A percentile compares a stretch with the other conserved stretches of the same genome.
Evolutionary conservation across 2,888 invertebrate species (phyloP).

Genomic region (Agrochola litura): DNA sequence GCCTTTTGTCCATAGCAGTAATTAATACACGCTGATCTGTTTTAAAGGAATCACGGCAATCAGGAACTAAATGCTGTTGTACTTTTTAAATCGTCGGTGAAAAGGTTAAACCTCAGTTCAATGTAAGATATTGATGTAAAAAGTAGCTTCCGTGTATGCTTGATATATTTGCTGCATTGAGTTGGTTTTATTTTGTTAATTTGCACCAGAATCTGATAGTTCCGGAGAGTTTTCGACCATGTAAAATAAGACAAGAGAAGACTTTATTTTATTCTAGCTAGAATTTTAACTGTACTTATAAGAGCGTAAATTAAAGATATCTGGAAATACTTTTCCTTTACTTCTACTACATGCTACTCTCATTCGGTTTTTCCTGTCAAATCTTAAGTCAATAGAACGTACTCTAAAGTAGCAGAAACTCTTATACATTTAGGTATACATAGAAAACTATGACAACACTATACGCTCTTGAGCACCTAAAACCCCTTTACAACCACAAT

Average conservation of each 20-base stretch:
- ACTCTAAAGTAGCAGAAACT: too few relatives aligned
- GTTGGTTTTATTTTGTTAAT: not conserved
- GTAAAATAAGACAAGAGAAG: too few relatives aligned
- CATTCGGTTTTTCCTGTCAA: too few relatives aligned
- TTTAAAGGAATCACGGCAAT: slow-evolving; percentile 55
- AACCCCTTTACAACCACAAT: too few relatives aligned
- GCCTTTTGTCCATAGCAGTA: slow-evolving; percentile 67
- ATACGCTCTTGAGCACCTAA: too few relatives aligned
- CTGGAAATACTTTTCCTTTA: too few relatives aligned
- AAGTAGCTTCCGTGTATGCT: slow-evolving; percentile 55
- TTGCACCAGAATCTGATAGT: not conserved
- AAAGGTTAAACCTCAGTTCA: slow-evolving; percentile 58
- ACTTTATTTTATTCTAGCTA: not conserved
- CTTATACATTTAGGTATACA: too few relatives aligned
- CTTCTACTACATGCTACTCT: too few relatives aligned
- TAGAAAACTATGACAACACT: too few relatives aligned
- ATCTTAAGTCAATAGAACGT: too few relatives aligned
- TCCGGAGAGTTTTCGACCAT: not conserved
- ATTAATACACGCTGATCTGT: slow-evolving; percentile 65
- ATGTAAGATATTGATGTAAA: slow-evolving; percentile 39
- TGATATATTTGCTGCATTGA: slow-evolving; percentile 22
- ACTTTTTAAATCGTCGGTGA: slow-evolving; percentile 35
- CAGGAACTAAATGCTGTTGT: slow-evolving; percentile 53
- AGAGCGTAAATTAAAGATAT: too few relatives aligned
- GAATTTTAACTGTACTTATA: not conserved